A percentile compares a stretch with the other conserved stretches of the same genome.
phyloP scores from a whole-genome alignment of 2,888 invertebrate species.

The Eretmocerus hayati region DNA sequence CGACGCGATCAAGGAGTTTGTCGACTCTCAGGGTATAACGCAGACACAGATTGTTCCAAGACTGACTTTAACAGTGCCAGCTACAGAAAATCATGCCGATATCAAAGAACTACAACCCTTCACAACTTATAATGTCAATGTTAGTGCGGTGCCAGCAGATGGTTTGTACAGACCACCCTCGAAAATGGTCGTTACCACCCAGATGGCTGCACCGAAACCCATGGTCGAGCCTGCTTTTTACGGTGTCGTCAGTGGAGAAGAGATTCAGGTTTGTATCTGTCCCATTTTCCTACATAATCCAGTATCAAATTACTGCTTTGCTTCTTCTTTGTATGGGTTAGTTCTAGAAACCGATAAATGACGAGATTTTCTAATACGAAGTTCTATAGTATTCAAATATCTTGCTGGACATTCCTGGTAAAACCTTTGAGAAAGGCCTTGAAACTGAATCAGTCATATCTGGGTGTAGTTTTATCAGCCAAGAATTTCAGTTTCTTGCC shows the following conservation, averaged over 20 bases:
- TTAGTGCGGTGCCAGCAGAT: slow-evolving; percentile 81
- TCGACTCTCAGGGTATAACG: slow-evolving; percentile 87
- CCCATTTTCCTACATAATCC: neutral
- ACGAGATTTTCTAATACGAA: no score
- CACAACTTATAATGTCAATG: slow-evolving; percentile 90
- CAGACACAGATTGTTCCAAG: slow-evolving; percentile 77
- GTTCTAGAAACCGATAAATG: no score
- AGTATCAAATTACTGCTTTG: neutral
- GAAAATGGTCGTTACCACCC: slow-evolving; percentile 88
- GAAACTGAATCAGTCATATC: no score
- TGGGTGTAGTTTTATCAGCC: no score
- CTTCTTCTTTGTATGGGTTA: no score
- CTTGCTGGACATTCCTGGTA: no score
- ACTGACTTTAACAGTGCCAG: slow-evolving; percentile 65
- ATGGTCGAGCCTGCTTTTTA: slow-evolving; percentile 95
- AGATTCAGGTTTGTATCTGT: slow-evolving; percentile 53
- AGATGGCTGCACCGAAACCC: slow-evolving; percentile 93
- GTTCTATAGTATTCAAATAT: no score
- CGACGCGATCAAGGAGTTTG: slow-evolving; percentile 88
- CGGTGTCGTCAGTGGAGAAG: slow-evolving; percentile 79
- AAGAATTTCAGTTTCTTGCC: no score
- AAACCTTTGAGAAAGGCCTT: no score
- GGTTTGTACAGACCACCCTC: slow-evolving; percentile 81
- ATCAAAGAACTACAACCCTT: slow-evolving; percentile 87
- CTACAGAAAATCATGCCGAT: slow-evolving; percentile 64